These are phyloP conservation scores for Pimephales promelas DNA, from an alignment of 2,113 vertebrate species.

Conservation along the genomic window DNA sequence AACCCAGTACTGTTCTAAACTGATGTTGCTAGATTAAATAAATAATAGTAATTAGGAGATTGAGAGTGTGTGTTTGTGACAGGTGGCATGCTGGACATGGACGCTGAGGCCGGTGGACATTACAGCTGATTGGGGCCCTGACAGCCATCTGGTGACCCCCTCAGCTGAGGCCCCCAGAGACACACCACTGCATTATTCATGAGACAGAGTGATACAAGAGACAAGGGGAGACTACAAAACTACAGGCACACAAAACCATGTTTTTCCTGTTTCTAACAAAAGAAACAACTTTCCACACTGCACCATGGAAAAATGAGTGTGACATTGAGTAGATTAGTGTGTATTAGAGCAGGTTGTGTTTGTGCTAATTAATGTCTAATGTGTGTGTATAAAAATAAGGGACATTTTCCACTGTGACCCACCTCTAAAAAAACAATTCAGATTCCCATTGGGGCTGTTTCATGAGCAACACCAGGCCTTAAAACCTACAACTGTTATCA, in stretches of 20 bases:
- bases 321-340: neutral
- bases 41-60: slow-evolving; percentile 33
- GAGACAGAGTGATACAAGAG: neutral
- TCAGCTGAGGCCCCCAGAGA: slow-evolving; percentile 44
- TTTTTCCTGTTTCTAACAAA: slow-evolving; percentile 45
- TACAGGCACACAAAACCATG: slow-evolving; percentile 13
- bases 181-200: slow-evolving; percentile 49
- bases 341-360: neutral
- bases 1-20: neutral
- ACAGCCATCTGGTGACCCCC: slow-evolving; percentile 46
- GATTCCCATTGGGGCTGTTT: neutral
- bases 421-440: slow-evolving; percentile 18
- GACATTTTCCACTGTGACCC: slow-evolving; percentile 23
- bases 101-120: slow-evolving; percentile 35
- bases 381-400: neutral
- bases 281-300: slow-evolving; percentile 25
- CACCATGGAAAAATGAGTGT: slow-evolving; percentile 35
- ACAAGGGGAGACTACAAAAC: neutral
- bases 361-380: slow-evolving; percentile 20
- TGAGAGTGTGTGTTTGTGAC: slow-evolving; percentile 15
- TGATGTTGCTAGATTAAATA: neutral
- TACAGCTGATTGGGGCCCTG: slow-evolving; percentile 50
- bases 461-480: neutral
- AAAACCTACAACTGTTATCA: neutral
- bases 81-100: slow-evolving; percentile 39